Conservation (phyloP, 2,797 vertebrate genomes). For the Sebastes hubbsi region DNA sequence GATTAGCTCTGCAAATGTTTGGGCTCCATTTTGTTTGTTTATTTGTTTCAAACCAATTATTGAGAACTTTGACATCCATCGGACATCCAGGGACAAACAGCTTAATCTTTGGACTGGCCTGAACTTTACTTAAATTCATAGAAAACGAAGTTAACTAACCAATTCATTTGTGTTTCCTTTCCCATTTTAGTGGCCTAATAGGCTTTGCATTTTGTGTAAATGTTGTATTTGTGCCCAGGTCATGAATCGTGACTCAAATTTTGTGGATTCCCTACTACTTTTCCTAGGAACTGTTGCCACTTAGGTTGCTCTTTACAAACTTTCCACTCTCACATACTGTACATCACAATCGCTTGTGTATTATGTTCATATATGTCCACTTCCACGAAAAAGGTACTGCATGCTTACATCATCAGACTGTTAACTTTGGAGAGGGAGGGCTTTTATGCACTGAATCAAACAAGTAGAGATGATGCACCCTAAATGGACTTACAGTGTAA, state of each 20-base stretch:
- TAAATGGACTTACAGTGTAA: background rate
- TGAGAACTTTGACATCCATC: conserved; percentile 29
- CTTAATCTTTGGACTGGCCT: conserved; percentile 7
- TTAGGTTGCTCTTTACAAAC: background rate
- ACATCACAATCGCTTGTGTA: background rate
- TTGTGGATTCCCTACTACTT: background rate
- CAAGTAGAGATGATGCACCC: background rate
- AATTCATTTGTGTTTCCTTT: background rate
- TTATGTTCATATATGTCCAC: background rate
- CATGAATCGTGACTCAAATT: background rate
- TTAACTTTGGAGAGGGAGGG: background rate
- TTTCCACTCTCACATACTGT: background rate
- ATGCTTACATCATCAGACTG: background rate
- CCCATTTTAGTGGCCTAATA: background rate
- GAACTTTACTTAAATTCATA: background rate
- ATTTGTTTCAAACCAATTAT: conserved; percentile 58
- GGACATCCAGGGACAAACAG: conserved; percentile 28
- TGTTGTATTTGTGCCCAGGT: background rate
- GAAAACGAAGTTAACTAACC: background rate
- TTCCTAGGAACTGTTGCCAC: background rate
- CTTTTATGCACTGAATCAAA: background rate
- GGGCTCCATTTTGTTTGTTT: conserved; percentile 70
- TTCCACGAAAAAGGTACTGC: background rate
- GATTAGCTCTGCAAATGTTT: conserved; percentile 74
- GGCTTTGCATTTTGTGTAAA: background rate